Conservation (phyloP, 1,140 invertebrate genomes). For the Nebria ingens region DNA sequence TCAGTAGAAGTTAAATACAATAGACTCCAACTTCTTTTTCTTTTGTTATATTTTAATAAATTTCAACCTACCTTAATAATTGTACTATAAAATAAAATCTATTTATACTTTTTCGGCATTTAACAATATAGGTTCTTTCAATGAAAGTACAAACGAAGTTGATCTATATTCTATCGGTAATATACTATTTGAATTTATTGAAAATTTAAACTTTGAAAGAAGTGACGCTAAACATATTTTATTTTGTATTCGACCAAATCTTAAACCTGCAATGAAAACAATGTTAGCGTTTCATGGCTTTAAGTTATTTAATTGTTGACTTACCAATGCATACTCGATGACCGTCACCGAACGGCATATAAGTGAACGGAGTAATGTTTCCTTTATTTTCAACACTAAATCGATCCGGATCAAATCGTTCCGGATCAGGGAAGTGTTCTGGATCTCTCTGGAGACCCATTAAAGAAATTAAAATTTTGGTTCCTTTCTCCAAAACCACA, state of each 20-base stretch:
- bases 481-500: slow-evolving; percentile 23
- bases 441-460: slow-evolving; percentile 39
- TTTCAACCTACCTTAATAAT: too few relatives aligned
- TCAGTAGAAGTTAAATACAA: too few relatives aligned
- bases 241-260: background rate
- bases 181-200: background rate
- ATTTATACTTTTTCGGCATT: background rate
- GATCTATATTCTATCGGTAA: background rate
- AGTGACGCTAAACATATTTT: background rate
- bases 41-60: too few relatives aligned
- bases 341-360: slow-evolving; percentile 41
- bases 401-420: slow-evolving; percentile 36
- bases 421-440: slow-evolving; percentile 31
- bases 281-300: background rate
- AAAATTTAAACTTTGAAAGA: background rate
- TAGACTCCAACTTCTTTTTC: too few relatives aligned
- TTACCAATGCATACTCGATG: slow-evolving; percentile 31
- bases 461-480: slow-evolving; percentile 24
- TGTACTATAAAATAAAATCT: too few relatives aligned
- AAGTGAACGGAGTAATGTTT: slow-evolving; percentile 30
- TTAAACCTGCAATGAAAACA: background rate
- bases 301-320: slow-evolving; percentile 3
- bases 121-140: background rate
- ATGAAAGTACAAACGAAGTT: background rate
- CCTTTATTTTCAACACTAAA: slow-evolving; percentile 30